These are phyloP conservation scores for Pseudachorutes palmiensis DNA, from an alignment of 1,140 invertebrate genomes.

Conservation along the genomic window DNA sequence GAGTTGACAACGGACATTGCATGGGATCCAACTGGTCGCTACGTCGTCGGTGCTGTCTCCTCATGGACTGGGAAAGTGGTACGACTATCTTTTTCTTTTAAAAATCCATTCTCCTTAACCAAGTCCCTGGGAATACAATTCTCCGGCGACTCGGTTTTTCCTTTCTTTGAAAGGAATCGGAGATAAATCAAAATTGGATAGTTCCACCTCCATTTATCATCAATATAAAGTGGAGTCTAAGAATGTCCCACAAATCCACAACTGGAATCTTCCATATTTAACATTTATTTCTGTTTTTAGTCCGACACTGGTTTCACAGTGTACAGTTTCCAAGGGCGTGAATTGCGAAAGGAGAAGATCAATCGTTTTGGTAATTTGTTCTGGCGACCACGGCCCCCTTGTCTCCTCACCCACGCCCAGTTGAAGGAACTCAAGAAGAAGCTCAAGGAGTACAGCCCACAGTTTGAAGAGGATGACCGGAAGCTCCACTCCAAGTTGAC, in stretches of 20 bases:
- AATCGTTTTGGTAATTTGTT: slow-evolving; percentile 89
- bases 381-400: slow-evolving; percentile 89
- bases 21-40: slow-evolving; percentile 98
- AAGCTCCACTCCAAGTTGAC: slow-evolving; percentile 86
- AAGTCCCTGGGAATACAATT: not conserved
- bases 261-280: not conserved
- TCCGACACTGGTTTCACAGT: slow-evolving; percentile 93
- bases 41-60: slow-evolving; percentile 89
- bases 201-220: slow-evolving; percentile 5
- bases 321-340: slow-evolving; percentile 93
- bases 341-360: slow-evolving; percentile 69
- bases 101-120: not conserved
- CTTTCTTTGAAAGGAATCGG: not conserved
- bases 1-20: slow-evolving; percentile 91
- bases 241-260: not conserved
- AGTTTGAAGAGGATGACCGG: slow-evolving; percentile 94
- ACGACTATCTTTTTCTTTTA: slow-evolving; percentile 11
- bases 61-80: slow-evolving; percentile 84
- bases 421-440: slow-evolving; percentile 96
- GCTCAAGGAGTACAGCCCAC: slow-evolving; percentile 90
- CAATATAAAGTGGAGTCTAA: slow-evolving; percentile 5
- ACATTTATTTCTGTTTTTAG: slow-evolving; percentile 41
- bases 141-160: not conserved
- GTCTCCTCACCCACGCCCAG: slow-evolving; percentile 68
- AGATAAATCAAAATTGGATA: slow-evolving; percentile 5